Base-by-base conservation (phyloP, 2,113 vertebrate species). In the Donacobius atricapilla region DNA sequence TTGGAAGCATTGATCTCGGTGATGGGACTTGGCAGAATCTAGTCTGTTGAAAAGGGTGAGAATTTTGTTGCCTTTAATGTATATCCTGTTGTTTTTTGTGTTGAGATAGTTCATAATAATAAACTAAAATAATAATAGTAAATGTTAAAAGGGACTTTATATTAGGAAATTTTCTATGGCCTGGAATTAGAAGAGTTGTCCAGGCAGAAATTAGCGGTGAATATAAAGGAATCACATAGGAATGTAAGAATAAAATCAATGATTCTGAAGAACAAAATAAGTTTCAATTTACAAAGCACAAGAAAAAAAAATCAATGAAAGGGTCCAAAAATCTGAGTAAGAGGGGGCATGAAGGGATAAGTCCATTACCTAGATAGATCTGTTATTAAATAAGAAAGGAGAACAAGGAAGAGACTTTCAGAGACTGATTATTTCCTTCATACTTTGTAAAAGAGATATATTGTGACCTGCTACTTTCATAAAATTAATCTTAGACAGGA, bases 401-500 rank as follows among this genome's bases (percentile, higher is more conserved):
- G 87, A 93, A 25, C 69, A 71, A 95, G 75, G 83, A 92, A 78
- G 35, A 79, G 65, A 60, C 71, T 92, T 87, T 90, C 35, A 60
- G 58, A 94, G 79, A 85, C 65, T 83, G 89, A 88, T 96, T 94
- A 60, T 83, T 92, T 87, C 58, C 83, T 68, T 92, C 44, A 64
- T 90, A 76, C 69, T 85, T 94, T 72, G 83, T 95, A 83, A 73
- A 81, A 84, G 78, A 92, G 83, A 93, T 71, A 60, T 44, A 86
- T 92, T 73, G 63, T 83, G 79, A 72, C 83, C 86, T 87, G 56
- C 56, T 95, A 39, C 57, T 92, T 96, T 90, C 58, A 90, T 92
- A 71, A 90, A 94, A 93, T 96, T 94, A 93, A 90, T 96, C 89
- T 92, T 90, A 45, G 58, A 35, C 48, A 79, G 71, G 76, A 95